phyloP scores from a whole-genome alignment of 1,140 invertebrate species.

The Atta colombica region DNA sequence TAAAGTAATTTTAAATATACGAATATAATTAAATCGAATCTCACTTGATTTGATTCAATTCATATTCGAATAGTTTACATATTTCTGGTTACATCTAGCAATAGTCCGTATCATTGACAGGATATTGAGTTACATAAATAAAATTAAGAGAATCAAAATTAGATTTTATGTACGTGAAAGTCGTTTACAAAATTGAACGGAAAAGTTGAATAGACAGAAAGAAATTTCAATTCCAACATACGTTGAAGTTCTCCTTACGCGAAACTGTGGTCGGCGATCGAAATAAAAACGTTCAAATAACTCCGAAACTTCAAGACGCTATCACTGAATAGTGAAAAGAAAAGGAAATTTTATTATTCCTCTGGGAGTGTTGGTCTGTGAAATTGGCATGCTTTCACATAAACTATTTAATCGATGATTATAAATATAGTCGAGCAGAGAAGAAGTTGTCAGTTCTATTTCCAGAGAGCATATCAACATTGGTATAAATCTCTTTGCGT shows the following conservation, averaged over 20 bases:
- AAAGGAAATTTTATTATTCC: conserved; percentile 6
- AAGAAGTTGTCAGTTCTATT: conserved; percentile 59
- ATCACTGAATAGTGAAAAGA: neutral
- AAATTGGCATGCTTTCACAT: conserved; percentile 27
- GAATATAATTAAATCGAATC: too few relatives aligned
- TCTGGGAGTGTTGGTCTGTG: conserved; percentile 11
- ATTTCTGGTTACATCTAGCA: too few relatives aligned
- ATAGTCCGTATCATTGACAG: too few relatives aligned
- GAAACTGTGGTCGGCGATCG: neutral
- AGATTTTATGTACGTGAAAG: neutral
- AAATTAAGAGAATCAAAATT: neutral
- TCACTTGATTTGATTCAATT: too few relatives aligned
- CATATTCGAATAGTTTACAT: too few relatives aligned
- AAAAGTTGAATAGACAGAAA: neutral
- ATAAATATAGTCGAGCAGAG: conserved; percentile 5
- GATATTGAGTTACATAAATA: neutral
- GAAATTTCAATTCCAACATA: neutral
- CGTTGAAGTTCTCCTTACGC: neutral
- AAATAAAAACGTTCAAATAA: conserved; percentile 18
- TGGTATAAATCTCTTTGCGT: conserved; percentile 60
- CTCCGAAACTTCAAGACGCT: neutral
- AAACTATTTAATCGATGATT: conserved; percentile 58
- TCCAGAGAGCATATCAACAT: conserved; percentile 48
- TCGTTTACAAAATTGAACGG: neutral
- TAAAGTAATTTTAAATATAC: too few relatives aligned